Conservation (phyloP, 2,888 invertebrate genomes). For the Eupithecia pulchellata region DNA sequence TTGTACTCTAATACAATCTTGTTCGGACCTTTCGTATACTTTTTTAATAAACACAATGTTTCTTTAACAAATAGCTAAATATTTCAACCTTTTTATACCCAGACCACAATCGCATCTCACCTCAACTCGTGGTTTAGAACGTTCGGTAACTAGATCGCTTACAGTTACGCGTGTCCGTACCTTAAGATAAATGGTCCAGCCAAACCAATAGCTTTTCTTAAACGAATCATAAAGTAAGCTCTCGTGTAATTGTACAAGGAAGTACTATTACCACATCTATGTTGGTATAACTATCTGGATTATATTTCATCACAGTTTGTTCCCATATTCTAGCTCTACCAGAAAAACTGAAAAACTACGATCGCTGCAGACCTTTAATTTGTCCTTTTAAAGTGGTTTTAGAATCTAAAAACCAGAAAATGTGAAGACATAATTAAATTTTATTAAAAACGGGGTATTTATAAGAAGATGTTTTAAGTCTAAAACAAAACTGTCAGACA, state of each 20-base stretch:
- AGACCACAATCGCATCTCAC: conserved; percentile 15
- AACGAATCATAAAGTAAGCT: conserved; percentile 20
- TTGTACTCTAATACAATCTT: too few species aligned
- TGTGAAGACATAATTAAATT: too few species aligned
- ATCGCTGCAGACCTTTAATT: too few species aligned
- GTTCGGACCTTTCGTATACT: too few species aligned
- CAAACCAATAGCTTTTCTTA: conserved; percentile 21
- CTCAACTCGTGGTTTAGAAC: conserved; percentile 21
- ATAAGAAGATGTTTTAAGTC: too few species aligned
- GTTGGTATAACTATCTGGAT: not conserved
- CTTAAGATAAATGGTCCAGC: conserved; percentile 8
- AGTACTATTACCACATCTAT: not conserved
- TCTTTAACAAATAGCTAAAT: not conserved
- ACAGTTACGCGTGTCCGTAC: conserved; percentile 25
- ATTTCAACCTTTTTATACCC: conserved; percentile 3
- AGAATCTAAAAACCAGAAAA: too few species aligned
- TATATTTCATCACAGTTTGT: not conserved
- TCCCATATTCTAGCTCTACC: not conserved
- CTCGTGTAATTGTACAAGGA: conserved; percentile 7
- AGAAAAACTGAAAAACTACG: not conserved
- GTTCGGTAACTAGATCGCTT: conserved; percentile 28
- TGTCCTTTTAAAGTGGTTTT: too few species aligned
- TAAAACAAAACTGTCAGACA: too few species aligned
- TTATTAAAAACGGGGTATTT: too few species aligned
- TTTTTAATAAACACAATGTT: too few species aligned